A percentile compares a stretch with the other conserved stretches of the same genome.
Conservation (phyloP, 2,113 vertebrate species). For the Gallinago media region DNA sequence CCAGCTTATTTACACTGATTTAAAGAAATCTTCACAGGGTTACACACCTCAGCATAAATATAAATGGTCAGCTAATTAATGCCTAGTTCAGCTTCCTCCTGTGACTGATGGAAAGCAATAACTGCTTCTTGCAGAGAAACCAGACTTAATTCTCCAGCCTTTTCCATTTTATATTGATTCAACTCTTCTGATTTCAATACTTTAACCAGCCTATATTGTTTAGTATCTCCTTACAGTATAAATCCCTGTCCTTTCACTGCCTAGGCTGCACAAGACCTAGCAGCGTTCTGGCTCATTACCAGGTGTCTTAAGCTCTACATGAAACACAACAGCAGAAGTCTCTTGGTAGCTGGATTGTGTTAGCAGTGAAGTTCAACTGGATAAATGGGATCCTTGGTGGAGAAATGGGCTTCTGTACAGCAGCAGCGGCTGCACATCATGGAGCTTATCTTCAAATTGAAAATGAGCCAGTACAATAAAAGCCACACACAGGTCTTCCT, state of each 20-base stretch:
- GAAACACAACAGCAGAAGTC: background rate
- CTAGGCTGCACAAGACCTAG: background rate
- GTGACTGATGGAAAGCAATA: background rate
- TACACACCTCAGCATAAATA: background rate
- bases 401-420: background rate
- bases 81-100: background rate
- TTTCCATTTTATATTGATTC: background rate
- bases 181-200: background rate
- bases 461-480: background rate
- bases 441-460: background rate
- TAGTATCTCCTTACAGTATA: background rate
- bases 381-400: background rate
- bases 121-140: background rate
- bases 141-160: background rate
- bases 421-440: fast-evolving
- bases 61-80: background rate
- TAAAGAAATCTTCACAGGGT: background rate
- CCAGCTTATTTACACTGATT: background rate
- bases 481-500: background rate
- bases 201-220: background rate
- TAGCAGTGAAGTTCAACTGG: background rate
- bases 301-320: background rate
- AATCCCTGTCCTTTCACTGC: background rate
- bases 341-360: background rate
- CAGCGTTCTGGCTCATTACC: background rate